Conservation (phyloP, 2,888 invertebrate species). For the Orthosia gothica region DNA sequence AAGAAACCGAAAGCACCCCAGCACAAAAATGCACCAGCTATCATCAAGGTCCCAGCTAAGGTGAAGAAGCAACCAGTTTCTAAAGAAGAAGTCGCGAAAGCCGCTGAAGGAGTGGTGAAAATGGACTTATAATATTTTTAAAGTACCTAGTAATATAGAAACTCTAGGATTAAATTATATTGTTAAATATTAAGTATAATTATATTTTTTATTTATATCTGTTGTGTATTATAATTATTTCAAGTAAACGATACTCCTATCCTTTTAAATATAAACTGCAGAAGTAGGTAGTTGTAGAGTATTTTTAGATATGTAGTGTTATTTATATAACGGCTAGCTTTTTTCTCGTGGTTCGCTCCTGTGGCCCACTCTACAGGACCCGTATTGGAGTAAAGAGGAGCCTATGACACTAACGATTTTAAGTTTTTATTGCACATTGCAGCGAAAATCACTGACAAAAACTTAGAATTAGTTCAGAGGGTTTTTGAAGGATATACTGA, state of each 20-base stretch:
- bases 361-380: no score
- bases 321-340: not conserved
- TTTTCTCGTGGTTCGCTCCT: no score
- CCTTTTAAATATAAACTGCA: not conserved
- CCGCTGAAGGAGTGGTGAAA: constrained; percentile 82
- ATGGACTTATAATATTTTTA: constrained; percentile 82
- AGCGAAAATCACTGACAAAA: no score
- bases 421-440: no score
- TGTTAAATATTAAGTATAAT: constrained; percentile 29
- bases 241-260: not conserved
- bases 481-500: no score
- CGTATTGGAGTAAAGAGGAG: no score
- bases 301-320: not conserved
- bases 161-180: constrained; percentile 11
- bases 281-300: not conserved
- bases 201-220: constrained; percentile 36
- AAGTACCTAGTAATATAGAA: not conserved
- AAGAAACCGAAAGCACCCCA: constrained; percentile 75
- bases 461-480: no score
- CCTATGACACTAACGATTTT: no score
- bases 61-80: constrained; percentile 78
- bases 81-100: constrained; percentile 83
- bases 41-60: constrained; percentile 72
- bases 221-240: constrained; percentile 15
- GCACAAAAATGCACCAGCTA: constrained; percentile 63